A percentile compares a stretch with the other conserved stretches of the same genome.
Evolutionary conservation across 2,888 invertebrate species (phyloP).

Genomic region (Monopis laevigella): DNA sequence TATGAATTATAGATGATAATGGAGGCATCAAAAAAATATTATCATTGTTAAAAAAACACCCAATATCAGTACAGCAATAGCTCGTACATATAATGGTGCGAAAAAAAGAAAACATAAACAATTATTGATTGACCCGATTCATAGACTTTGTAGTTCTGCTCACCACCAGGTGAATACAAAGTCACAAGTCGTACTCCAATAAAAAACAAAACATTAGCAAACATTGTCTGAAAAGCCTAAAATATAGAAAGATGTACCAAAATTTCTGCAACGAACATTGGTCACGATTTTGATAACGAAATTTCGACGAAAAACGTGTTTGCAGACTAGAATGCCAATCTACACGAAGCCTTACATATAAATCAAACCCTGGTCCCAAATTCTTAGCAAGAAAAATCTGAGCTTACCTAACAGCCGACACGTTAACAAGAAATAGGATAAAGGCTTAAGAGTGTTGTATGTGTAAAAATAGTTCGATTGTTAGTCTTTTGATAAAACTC

Average conservation of each 20-base stretch:
- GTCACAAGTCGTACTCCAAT: too few relatives aligned
- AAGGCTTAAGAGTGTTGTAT: not conserved
- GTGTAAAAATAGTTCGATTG: not conserved
- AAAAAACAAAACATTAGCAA: too few relatives aligned
- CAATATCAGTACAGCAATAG: too few relatives aligned
- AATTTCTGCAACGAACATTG: not conserved
- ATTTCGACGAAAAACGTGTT: slow-evolving; percentile 1
- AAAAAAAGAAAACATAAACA: too few relatives aligned
- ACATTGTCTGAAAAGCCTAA: too few relatives aligned
- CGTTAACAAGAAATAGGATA: not conserved
- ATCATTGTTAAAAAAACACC: too few relatives aligned
- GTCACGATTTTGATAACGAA: not conserved
- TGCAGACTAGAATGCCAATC: not conserved
- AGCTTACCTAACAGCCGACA: not conserved
- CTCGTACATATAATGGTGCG: too few relatives aligned
- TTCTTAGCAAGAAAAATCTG: not conserved
- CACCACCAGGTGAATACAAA: too few relatives aligned
- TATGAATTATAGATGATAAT: too few relatives aligned
- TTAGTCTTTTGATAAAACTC: slow-evolving; percentile 1
- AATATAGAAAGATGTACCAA: not conserved
- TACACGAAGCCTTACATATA: not conserved
- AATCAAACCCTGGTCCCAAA: not conserved
- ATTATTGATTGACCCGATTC: too few relatives aligned
- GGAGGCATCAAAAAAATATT: too few relatives aligned
- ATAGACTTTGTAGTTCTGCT: too few relatives aligned